Evolutionary conservation across 2,797 vertebrate species (phyloP), one percentile per base, ranked within the genome.

Genomic region (Arctocebus calabarensis): DNA sequence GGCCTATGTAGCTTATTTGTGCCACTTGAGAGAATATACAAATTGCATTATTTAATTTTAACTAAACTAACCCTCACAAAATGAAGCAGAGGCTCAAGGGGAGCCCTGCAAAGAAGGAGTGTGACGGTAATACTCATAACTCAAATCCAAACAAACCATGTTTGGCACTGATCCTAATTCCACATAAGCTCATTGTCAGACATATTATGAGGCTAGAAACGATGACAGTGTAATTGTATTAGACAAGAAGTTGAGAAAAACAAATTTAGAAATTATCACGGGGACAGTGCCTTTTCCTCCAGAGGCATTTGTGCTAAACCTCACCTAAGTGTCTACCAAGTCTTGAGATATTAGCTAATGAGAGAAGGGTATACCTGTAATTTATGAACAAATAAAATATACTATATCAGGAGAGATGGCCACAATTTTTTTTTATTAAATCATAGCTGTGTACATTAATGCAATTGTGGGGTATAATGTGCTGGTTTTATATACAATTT

Each of bases 361-460:
- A 59, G 29, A 34, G 43, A 86, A 59, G 32, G 27, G 20, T 32
- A 7, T 48, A 48, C 9, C 45, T 78, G 22, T 77, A 45, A 68
- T 55, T 94, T 64, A 43, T 64, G 89, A 43, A n/a, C 23, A 79
- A 87, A 84, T 55, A 79, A 94, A 94, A 82, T 48, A 43, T 2
- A 77, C 19, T 27, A 2, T 34, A 40, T 5, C 27, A 20, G 13
- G 62, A 68, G 37, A 10, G 17, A 2, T 27, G 19, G n/a, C 64
- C 23, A 43, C 40, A 71, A 37, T 62, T 48, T 48, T 88, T 88
- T n/a, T n/a, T n/a, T n/a, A 40, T 40, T 40, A 40, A 40, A 40
- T 3, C 40, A 40, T 40, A 40, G 40, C 40, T 40, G 5, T 40
- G 40, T 40, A 40, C 40, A 40, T 40, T 40, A 40, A 40, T 40